phyloP scores from a whole-genome alignment of 2,797 vertebrate genomes.

The Sarcoramphus papa region DNA sequence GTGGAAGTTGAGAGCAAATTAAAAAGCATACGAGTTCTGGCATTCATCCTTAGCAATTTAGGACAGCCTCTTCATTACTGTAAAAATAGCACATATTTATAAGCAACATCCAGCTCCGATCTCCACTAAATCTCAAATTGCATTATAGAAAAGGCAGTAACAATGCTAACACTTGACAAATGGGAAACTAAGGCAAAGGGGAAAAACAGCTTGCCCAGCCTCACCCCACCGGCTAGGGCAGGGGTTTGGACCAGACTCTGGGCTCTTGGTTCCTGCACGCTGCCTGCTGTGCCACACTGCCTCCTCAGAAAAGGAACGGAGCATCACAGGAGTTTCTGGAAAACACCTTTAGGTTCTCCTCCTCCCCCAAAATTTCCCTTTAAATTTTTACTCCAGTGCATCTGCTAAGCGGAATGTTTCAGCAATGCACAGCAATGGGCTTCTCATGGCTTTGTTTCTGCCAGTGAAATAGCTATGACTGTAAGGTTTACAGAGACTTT shows the following conservation, averaged over 20 bases:
- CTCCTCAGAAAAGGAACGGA: neutral
- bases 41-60: neutral
- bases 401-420: neutral
- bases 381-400: neutral
- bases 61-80: neutral
- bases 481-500: slow-evolving; percentile 41
- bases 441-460: neutral
- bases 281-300: neutral
- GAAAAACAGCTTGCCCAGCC: neutral
- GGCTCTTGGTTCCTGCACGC: neutral
- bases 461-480: neutral
- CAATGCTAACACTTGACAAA: neutral
- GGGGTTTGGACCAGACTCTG: neutral
- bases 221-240: neutral
- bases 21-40: neutral
- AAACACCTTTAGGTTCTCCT: neutral
- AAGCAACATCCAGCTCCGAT: neutral
- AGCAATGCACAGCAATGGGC: neutral
- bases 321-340: neutral
- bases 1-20: neutral
- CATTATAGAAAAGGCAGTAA: neutral
- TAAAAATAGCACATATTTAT: neutral
- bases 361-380: neutral
- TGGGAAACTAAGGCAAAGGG: neutral
- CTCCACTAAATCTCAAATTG: neutral